Conservation (phyloP, 2,113 vertebrate genomes). For the Chloropsis hardwickii region DNA sequence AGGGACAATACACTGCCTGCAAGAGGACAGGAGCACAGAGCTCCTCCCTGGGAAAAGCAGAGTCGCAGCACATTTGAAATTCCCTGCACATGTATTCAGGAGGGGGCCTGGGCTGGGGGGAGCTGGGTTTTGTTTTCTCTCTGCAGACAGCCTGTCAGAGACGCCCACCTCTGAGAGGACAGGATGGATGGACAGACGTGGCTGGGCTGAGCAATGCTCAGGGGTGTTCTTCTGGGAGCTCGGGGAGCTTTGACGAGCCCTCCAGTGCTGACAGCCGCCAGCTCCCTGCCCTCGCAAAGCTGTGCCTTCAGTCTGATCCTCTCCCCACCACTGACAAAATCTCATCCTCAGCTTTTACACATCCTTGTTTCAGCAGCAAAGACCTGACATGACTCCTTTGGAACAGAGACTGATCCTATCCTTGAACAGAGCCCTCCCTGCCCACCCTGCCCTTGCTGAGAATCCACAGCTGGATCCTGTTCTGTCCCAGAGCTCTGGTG, state of each 20-base stretch:
- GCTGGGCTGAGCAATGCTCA: neutral
- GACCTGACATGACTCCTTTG: neutral
- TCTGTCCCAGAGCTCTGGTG: fast-evolving
- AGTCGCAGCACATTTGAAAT: neutral
- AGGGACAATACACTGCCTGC: fast-evolving
- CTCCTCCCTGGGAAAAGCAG: neutral
- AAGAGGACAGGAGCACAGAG: neutral
- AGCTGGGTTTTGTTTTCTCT: neutral
- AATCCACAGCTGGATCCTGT: neutral
- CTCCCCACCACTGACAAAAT: neutral
- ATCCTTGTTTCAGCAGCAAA: neutral
- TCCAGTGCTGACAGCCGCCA: neutral
- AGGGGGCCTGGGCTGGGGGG: neutral
- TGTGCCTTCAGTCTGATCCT: neutral
- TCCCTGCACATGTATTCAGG: neutral
- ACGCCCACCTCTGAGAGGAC: neutral
- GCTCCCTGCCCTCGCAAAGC: neutral
- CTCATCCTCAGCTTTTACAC: neutral
- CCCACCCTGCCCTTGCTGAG: fast-evolving
- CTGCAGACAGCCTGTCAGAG: slow-evolving; percentile 28
- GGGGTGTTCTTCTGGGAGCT: neutral
- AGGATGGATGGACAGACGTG: slow-evolving; percentile 17
- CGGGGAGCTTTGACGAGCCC: neutral
- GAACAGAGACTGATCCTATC: neutral
- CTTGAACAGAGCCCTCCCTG: neutral